Conservation (phyloP, 2,888 invertebrate genomes). For the Acronicta leporina region DNA sequence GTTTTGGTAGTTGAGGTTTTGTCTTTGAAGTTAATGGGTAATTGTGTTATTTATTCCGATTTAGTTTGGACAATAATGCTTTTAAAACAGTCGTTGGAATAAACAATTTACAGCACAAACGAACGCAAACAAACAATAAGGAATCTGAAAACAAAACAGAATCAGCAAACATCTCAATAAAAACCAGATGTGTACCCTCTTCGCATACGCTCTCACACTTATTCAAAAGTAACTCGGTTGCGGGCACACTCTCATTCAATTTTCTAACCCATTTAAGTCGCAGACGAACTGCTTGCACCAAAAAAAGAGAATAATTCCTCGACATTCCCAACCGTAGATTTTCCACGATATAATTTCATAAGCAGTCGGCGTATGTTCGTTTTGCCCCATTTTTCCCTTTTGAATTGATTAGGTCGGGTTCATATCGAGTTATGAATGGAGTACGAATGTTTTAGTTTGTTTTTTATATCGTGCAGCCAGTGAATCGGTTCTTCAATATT, state of each 20-base stretch:
- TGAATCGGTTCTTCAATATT: conserved; percentile 71
- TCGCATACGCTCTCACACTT: conserved; percentile 79
- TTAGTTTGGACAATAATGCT: not conserved
- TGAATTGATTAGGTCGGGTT: conserved; percentile 87
- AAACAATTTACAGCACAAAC: conserved; percentile 17
- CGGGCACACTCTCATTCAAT: conserved; percentile 84
- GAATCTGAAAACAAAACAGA: conserved; percentile 61
- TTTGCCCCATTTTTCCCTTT: conserved; percentile 83
- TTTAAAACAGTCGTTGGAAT: conserved; percentile 2
- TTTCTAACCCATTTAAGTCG: conserved; percentile 89
- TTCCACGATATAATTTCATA: conserved; percentile 87
- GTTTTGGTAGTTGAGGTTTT: no score
- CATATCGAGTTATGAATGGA: conserved; percentile 84
- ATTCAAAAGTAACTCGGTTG: conserved; percentile 80
- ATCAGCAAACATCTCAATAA: conserved; percentile 68
- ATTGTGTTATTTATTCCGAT: no score
- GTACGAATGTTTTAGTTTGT: conserved; percentile 72
- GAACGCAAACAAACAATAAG: conserved; percentile 53
- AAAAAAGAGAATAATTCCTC: conserved; percentile 74
- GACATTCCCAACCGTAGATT: conserved; percentile 78
- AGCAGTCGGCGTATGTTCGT: conserved; percentile 83
- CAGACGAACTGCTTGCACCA: conserved; percentile 81
- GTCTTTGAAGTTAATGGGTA: no score
- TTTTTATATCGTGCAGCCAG: conserved; percentile 53
- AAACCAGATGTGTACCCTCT: conserved; percentile 74